phyloP scores from a whole-genome alignment of 2,888 invertebrate genomes.

The Theretra japonica region DNA sequence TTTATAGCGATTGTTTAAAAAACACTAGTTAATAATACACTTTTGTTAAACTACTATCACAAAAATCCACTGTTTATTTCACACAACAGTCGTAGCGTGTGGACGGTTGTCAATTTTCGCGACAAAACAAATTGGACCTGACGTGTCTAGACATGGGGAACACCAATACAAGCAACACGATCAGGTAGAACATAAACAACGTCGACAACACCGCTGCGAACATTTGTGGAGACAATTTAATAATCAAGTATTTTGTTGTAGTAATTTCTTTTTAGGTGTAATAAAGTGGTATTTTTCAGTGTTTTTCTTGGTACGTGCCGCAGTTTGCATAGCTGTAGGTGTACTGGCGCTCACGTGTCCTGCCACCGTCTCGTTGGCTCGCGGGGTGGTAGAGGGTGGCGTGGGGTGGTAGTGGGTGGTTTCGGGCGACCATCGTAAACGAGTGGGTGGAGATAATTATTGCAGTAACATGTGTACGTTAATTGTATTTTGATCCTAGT shows the following conservation, averaged over 20 bases:
- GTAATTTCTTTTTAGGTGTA: neutral
- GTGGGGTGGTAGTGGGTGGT: slow-evolving; percentile 36
- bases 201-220: slow-evolving; percentile 65
- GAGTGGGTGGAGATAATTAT: slow-evolving; percentile 26
- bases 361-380: slow-evolving; percentile 31
- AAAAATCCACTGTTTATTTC: slow-evolving; percentile 16
- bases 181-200: slow-evolving; percentile 70
- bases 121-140: slow-evolving; percentile 44
- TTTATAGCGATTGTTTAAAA: neutral
- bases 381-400: slow-evolving; percentile 35
- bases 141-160: slow-evolving; percentile 76
- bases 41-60: neutral
- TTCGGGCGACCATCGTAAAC: slow-evolving; percentile 32
- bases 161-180: slow-evolving; percentile 68
- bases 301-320: slow-evolving; percentile 42
- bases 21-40: neutral
- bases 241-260: slow-evolving; percentile 9
- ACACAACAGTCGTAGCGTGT: neutral
- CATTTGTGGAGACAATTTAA: slow-evolving; percentile 44
- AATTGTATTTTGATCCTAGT: slow-evolving; percentile 22
- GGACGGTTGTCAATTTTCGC: slow-evolving; percentile 29
- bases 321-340: slow-evolving; percentile 45
- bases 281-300: neutral
- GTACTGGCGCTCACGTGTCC: slow-evolving; percentile 52
- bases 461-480: neutral